Conservation (phyloP, 1,140 invertebrate species). For the Zelostemma sp. region DNA sequence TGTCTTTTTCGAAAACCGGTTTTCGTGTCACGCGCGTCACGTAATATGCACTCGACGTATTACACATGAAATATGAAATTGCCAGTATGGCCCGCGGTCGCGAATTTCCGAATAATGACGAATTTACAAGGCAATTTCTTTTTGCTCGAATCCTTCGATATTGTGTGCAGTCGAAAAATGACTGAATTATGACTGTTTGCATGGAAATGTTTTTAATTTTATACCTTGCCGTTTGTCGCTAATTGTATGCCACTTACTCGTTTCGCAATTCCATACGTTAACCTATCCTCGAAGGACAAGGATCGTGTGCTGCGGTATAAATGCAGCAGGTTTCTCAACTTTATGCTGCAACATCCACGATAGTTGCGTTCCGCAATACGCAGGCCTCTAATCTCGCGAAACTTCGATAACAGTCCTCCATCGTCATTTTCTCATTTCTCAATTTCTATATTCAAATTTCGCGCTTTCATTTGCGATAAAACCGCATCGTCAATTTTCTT, state of each 20-base stretch:
- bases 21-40: conserved; percentile 6
- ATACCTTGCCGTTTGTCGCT: no score
- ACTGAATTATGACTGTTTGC: no score
- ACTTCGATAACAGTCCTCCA: background rate
- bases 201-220: no score
- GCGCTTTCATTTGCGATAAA: background rate
- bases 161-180: no score
- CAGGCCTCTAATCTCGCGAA: background rate
- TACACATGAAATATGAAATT: conserved; percentile 1
- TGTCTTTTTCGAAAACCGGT: conserved; percentile 8
- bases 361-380: conserved; percentile 1
- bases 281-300: conserved; percentile 5
- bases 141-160: no score
- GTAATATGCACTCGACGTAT: conserved; percentile 4
- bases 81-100: background rate
- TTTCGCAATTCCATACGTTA: conserved; percentile 2
- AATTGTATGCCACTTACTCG: background rate
- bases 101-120: no score
- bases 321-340: background rate
- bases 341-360: background rate
- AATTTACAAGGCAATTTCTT: no score
- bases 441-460: background rate
- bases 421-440: background rate
- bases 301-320: background rate
- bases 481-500: no score